Conservation (phyloP, 2,113 vertebrate species). For the Syngnathus scovelli region DNA sequence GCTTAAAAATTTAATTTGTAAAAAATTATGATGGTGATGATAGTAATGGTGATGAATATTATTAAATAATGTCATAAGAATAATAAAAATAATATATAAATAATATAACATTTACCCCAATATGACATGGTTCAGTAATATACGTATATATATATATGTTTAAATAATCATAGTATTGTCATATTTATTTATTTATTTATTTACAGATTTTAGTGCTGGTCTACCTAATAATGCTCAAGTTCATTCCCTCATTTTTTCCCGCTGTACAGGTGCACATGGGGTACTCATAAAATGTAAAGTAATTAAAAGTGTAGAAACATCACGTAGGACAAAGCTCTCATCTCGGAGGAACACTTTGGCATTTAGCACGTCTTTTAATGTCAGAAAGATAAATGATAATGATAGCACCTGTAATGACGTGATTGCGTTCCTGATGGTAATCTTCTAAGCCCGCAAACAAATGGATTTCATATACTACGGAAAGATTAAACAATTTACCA, state of each 20-base stretch:
- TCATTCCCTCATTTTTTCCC: constrained; percentile 10
- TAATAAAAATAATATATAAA: no score
- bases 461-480: constrained; percentile 72
- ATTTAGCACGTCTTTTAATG: constrained; percentile 61
- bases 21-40: no score
- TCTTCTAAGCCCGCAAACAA: constrained; percentile 68
- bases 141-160: no score
- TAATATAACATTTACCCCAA: no score
- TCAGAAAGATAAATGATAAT: constrained; percentile 70
- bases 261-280: constrained; percentile 24
- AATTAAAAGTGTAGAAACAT: constrained; percentile 56
- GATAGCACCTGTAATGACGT: constrained; percentile 63
- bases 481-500: constrained; percentile 74
- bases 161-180: no score
- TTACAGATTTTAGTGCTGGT: background rate
- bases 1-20: no score
- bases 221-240: constrained; percentile 1
- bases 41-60: no score
- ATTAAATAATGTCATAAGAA: no score
- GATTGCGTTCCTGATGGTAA: constrained; percentile 63
- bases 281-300: constrained; percentile 42
- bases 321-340: constrained; percentile 37
- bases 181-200: no score
- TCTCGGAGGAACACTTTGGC: constrained; percentile 63
- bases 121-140: no score